A percentile compares a stretch with the other conserved stretches of the same genome.
Conservation (phyloP, 2,113 vertebrate species). For the Ceyx melanurus region DNA sequence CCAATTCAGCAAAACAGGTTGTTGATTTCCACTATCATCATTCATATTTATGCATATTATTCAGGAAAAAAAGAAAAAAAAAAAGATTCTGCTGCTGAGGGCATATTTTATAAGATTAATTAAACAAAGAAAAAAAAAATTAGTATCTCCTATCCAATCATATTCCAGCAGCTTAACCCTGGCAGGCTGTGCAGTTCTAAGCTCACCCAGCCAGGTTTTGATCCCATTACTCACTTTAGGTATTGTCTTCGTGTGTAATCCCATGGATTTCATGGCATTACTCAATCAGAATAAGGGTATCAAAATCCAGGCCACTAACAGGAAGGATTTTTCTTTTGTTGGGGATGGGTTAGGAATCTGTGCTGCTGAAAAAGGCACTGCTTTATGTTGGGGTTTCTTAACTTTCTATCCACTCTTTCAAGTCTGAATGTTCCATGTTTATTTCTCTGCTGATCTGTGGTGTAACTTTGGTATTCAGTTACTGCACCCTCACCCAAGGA, state of each 20-base stretch:
- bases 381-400: background rate
- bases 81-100: background rate
- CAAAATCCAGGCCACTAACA: background rate
- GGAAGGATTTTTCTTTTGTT: conserved; percentile 5
- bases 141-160: background rate
- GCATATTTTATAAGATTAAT: background rate
- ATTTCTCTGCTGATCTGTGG: conserved; percentile 44
- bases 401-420: background rate
- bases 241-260: background rate
- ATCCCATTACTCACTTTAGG: background rate
- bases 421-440: conserved; percentile 25
- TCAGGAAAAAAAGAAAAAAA: background rate
- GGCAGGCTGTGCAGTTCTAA: background rate
- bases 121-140: background rate
- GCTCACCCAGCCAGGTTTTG: background rate
- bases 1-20: background rate
- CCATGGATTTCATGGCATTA: background rate
- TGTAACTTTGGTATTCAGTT: conserved; percentile 41
- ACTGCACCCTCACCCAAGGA: conserved; percentile 31
- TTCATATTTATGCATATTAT: background rate
- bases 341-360: background rate
- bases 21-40: background rate
- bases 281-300: background rate
- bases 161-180: background rate
- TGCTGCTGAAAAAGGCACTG: background rate